A percentile compares a stretch with the other conserved stretches of the same genome.
These are phyloP conservation scores for Brachypodius melanocephalos DNA, from an alignment of 2,113 vertebrate genomes.

Conservation along the genomic window DNA sequence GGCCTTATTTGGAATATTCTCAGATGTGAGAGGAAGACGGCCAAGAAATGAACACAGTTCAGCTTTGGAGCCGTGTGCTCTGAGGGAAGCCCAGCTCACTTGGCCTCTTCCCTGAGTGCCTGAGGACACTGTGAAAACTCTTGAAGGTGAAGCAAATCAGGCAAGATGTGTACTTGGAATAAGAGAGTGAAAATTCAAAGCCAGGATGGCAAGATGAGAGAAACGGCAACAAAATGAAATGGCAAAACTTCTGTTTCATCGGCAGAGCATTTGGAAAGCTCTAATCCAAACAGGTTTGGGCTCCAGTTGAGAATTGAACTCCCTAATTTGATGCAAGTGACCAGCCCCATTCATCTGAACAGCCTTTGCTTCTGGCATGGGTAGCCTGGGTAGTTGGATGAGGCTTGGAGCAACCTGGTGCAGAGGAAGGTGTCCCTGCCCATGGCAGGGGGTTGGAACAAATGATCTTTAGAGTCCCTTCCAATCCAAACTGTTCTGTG, in stretches of 20 bases:
- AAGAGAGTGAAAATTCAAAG: background rate
- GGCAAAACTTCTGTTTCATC: background rate
- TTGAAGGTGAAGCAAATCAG: background rate
- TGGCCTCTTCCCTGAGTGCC: background rate
- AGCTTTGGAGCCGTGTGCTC: background rate
- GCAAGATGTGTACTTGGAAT: background rate
- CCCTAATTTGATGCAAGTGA: background rate
- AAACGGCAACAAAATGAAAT: background rate
- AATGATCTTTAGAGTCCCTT: background rate
- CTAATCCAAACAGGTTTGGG: background rate
- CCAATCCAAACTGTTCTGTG: background rate
- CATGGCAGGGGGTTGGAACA: background rate
- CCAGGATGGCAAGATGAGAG: background rate
- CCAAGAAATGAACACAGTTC: background rate
- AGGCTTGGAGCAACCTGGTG: background rate
- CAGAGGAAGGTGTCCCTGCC: background rate
- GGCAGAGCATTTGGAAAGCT: background rate
- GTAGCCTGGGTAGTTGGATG: accelerated
- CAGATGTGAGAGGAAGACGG: background rate
- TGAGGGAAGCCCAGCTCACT: background rate
- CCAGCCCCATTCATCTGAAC: background rate
- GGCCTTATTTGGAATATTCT: slow-evolving; percentile 28
- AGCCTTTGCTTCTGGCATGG: background rate
- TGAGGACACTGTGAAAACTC: background rate
- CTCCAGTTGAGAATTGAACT: background rate